Percentiles rank a stretch among this genome's conserved stretches.
Evolutionary conservation across 2,797 vertebrate genomes (phyloP).

Genomic region (Lithobates pipiens): DNA sequence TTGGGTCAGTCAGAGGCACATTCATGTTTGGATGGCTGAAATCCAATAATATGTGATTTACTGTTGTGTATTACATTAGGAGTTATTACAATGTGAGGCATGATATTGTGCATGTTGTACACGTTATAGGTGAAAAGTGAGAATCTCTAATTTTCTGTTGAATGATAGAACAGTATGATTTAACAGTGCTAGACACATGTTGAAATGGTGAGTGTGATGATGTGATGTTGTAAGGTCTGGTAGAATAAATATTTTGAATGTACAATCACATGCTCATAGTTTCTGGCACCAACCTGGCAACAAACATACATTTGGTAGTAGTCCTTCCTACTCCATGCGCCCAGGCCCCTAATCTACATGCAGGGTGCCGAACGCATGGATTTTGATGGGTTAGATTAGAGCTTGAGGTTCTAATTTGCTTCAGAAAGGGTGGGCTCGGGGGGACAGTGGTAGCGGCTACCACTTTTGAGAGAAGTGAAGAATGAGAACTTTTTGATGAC

Average conservation of each 20-base stretch:
- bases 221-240: conserved; percentile 7
- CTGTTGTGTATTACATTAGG: neutral
- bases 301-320: too few species aligned
- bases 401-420: too few species aligned
- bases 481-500: too few species aligned
- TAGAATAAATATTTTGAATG: neutral
- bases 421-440: too few species aligned
- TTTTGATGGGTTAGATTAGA: too few species aligned
- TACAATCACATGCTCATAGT: neutral
- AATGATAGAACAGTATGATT: neutral
- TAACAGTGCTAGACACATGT: conserved; percentile 2
- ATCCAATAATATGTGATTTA: neutral
- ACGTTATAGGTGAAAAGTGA: conserved; percentile 1
- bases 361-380: too few species aligned
- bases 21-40: neutral
- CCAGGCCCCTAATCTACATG: too few species aligned
- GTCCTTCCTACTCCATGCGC: too few species aligned
- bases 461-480: too few species aligned
- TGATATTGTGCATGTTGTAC: neutral
- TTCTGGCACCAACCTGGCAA: too few species aligned
- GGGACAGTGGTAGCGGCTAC: too few species aligned
- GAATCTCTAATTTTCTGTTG: neutral
- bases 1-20: conserved; percentile 2
- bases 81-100: neutral
- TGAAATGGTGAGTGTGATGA: conserved; percentile 4